Evolutionary conservation across 2,113 vertebrate genomes (phyloP).

Genomic region (Eupsittula cactorum): DNA sequence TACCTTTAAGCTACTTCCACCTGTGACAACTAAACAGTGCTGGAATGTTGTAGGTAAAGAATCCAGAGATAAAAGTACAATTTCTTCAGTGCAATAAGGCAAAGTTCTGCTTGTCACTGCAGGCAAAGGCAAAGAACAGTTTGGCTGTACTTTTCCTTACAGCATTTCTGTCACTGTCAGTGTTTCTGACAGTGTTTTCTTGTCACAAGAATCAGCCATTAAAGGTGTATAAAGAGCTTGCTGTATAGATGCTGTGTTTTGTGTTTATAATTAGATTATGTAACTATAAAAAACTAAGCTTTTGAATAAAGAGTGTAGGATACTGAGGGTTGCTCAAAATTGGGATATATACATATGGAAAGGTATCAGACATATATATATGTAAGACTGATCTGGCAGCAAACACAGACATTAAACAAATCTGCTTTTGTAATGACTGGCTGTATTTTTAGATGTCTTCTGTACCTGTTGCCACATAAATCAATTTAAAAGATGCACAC

Average conservation of each 20-base stretch:
- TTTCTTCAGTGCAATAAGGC: not conserved
- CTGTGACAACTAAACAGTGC: not conserved
- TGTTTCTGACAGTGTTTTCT: not conserved
- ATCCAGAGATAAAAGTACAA: not conserved
- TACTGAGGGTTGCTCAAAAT: not conserved
- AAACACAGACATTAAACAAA: not conserved
- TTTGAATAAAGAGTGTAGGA: not conserved
- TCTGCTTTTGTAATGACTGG: not conserved
- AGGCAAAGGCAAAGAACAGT: not conserved
- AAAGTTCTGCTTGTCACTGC: not conserved
- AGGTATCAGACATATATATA: not conserved
- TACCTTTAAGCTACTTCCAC: not conserved
- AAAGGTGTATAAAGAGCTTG: not conserved
- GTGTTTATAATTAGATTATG: not conserved
- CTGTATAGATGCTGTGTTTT: too few species aligned
- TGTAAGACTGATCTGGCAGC: not conserved
- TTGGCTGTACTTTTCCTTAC: not conserved
- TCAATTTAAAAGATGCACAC: not conserved
- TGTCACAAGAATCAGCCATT: not conserved
- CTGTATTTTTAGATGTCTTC: not conserved
- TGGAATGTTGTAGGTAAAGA: not conserved
- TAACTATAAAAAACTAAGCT: not conserved
- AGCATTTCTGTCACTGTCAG: not conserved
- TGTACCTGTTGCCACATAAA: not conserved
- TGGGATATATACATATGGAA: not conserved